Evolutionary conservation across 2,113 vertebrate species (phyloP).

Genomic region (Oreochromis niloticus): DNA sequence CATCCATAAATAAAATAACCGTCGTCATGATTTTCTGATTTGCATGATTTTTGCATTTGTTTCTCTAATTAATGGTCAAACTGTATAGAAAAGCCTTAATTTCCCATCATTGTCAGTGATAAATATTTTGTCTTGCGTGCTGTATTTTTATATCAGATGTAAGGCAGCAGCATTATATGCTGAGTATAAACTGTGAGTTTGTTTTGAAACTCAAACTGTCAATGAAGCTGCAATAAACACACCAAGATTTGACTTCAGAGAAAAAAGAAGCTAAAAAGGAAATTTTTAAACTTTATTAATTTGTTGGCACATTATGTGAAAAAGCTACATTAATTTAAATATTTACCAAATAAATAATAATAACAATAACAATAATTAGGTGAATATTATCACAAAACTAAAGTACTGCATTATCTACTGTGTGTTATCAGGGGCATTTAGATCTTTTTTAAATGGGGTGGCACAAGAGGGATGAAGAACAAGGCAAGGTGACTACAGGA

Average conservation of each 20-base stretch:
- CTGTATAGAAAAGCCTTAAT: background rate
- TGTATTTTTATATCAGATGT: background rate
- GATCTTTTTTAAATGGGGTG: background rate
- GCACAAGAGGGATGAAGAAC: background rate
- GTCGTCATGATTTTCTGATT: background rate
- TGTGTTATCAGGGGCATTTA: background rate
- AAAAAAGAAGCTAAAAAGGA: background rate
- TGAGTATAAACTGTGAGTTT: background rate
- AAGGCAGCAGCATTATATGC: background rate
- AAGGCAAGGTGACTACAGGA: background rate
- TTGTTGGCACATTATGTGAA: background rate
- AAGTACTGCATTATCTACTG: background rate
- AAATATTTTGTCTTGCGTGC: background rate
- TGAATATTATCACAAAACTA: background rate
- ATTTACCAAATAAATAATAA: background rate
- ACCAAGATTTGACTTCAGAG: background rate
- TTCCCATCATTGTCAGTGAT: background rate
- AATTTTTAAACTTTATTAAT: background rate
- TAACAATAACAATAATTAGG: background rate
- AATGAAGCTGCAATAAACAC: background rate
- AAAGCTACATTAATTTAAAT: background rate
- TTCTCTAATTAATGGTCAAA: background rate
- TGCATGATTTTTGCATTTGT: background rate
- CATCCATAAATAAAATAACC: background rate
- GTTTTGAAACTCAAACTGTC: background rate